Percentiles rank a stretch among this genome's conserved stretches.
These are phyloP conservation scores for Drosophila mettleri DNA, from an alignment of 2,888 invertebrate species.

Conservation along the genomic window DNA sequence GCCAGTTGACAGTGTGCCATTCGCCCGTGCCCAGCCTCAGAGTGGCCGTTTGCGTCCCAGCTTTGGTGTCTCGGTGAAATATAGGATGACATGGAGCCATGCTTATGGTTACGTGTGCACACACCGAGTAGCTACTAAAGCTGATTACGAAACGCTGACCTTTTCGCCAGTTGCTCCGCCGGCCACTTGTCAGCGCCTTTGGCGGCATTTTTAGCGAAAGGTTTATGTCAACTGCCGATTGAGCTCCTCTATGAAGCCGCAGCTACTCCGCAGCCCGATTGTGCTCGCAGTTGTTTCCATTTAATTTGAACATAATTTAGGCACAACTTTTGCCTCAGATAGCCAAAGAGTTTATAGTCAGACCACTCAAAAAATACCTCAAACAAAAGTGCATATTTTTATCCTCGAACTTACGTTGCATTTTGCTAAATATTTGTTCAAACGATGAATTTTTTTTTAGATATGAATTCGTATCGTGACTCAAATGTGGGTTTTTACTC, in stretches of 20 bases:
- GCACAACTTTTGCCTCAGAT: slow-evolving; percentile 31
- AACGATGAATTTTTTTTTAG: background rate
- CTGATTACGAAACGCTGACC: slow-evolving; percentile 79
- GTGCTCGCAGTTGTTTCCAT: slow-evolving; percentile 47
- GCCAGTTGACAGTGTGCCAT: slow-evolving; percentile 71
- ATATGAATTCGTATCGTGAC: background rate
- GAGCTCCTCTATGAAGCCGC: slow-evolving; percentile 12
- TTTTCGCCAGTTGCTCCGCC: slow-evolving; percentile 59
- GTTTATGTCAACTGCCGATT: slow-evolving; percentile 76
- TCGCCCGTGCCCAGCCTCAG: slow-evolving; percentile 30
- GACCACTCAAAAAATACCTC: background rate
- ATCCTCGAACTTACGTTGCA: background rate
- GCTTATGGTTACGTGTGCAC: slow-evolving; percentile 76
- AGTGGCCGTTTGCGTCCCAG: slow-evolving; percentile 15
- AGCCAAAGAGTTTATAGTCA: slow-evolving; percentile 13
- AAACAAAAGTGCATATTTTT: slow-evolving; percentile 1
- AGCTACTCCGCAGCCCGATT: slow-evolving; percentile 52
- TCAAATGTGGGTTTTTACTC: background rate
- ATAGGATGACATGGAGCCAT: slow-evolving; percentile 79
- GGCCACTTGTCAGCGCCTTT: slow-evolving; percentile 76
- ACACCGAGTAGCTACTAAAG: slow-evolving; percentile 42
- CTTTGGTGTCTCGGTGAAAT: slow-evolving; percentile 68
- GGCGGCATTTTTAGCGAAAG: slow-evolving; percentile 72
- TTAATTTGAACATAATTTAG: slow-evolving; percentile 74
- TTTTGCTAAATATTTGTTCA: slow-evolving; percentile 10